Evolutionary conservation across 2,888 invertebrate genomes (phyloP).

Genomic region (Xestia sexstrigata): DNA sequence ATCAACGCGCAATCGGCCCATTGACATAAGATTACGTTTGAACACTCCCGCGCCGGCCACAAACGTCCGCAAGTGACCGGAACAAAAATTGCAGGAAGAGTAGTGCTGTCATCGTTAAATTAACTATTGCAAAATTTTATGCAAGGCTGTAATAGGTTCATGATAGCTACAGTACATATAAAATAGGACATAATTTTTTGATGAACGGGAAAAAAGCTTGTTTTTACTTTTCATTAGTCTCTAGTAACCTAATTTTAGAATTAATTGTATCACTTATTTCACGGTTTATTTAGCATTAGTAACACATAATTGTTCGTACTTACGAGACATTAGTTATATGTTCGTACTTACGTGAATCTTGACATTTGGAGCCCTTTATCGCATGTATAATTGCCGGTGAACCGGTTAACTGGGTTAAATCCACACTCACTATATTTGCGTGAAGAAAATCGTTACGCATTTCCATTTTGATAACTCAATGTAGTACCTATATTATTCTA

Average conservation of each 20-base stretch:
- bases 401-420: conserved; percentile 40
- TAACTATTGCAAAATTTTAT: neutral
- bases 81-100: conserved; percentile 26
- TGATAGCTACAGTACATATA: neutral
- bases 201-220: neutral
- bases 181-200: neutral
- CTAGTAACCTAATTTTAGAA: neutral
- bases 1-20: conserved; percentile 75
- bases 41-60: conserved; percentile 6
- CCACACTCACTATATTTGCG: conserved; percentile 28
- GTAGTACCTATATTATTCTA: neutral
- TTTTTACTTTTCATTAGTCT: neutral
- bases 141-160: neutral
- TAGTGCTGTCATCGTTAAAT: neutral
- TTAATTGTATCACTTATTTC: neutral
- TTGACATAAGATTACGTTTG: conserved; percentile 20
- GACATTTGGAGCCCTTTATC: conserved; percentile 19
- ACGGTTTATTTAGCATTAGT: neutral
- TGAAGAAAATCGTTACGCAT: conserved; percentile 31
- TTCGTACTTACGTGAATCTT: neutral
- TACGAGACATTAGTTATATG: too few relatives aligned
- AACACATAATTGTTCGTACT: too few relatives aligned
- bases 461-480: conserved; percentile 19
- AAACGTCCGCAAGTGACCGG: conserved; percentile 30
- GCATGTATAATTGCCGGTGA: conserved; percentile 19